Percentiles rank a stretch among this genome's conserved stretches.
phyloP scores from a whole-genome alignment of 2,113 vertebrate species.

The Carassius auratus region DNA sequence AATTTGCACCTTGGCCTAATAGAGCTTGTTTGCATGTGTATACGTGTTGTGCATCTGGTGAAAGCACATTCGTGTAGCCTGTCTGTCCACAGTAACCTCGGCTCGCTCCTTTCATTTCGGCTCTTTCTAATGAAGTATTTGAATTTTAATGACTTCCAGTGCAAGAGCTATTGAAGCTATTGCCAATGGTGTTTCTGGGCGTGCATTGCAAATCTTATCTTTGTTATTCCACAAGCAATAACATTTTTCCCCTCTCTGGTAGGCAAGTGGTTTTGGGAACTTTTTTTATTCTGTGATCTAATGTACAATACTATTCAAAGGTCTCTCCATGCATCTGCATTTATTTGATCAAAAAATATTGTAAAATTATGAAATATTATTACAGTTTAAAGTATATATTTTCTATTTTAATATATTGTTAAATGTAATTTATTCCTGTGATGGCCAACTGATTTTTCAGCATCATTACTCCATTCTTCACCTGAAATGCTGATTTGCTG shows the following conservation, averaged over 20 bases:
- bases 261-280: background rate
- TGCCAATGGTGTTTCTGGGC: background rate
- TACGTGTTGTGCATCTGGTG: background rate
- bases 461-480: background rate
- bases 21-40: background rate
- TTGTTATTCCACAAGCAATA: background rate
- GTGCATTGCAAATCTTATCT: background rate
- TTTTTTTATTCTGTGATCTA: background rate
- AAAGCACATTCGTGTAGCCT: background rate
- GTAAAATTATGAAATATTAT: background rate
- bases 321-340: background rate
- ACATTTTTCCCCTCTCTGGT: background rate
- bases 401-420: background rate
- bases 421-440: background rate
- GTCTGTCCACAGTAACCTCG: background rate
- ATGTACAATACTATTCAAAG: background rate
- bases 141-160: background rate
- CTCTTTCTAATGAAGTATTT: slow-evolving; percentile 14
- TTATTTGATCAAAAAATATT: background rate
- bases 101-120: background rate
- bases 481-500: background rate
- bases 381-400: background rate
- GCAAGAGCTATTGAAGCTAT: background rate
- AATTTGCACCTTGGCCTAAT: slow-evolving; percentile 27
- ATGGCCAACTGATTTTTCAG: background rate